phyloP scores from a whole-genome alignment of 2,113 vertebrate genomes.

The Melanerpes formicivorus region DNA sequence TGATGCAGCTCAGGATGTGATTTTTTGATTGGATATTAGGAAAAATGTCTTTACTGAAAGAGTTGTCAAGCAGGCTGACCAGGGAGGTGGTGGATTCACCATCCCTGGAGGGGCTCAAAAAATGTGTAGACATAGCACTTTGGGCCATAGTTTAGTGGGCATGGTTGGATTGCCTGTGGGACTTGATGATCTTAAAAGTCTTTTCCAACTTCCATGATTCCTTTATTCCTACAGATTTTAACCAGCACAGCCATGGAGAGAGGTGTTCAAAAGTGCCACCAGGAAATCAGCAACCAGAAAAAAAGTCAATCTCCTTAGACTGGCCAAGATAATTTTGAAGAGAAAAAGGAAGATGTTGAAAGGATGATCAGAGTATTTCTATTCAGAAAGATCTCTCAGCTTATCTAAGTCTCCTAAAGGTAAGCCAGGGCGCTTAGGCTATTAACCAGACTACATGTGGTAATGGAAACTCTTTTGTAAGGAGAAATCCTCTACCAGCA shows the following conservation, averaged over 20 bases:
- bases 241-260: not conserved
- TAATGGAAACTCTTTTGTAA: constrained; percentile 8
- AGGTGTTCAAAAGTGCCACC: not conserved
- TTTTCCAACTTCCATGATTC: not conserved
- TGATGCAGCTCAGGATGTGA: too few relatives aligned
- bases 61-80: too few relatives aligned
- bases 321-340: not conserved
- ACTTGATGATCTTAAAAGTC: too few relatives aligned
- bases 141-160: too few relatives aligned
- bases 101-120: too few relatives aligned
- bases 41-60: too few relatives aligned
- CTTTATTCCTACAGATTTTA: not conserved
- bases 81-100: too few relatives aligned
- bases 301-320: not conserved
- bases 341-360: not conserved
- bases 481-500: not conserved
- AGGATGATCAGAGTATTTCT: not conserved
- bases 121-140: too few relatives aligned
- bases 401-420: constrained; percentile 15
- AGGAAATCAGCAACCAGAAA: not conserved
- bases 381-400: not conserved
- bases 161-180: too few relatives aligned
- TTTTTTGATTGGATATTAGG: too few relatives aligned
- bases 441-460: not conserved
- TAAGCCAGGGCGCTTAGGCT: not conserved